A percentile compares a stretch with the other conserved stretches of the same genome.
These are phyloP conservation scores for Rhipidura dahli DNA, from an alignment of 2,113 vertebrate species.

Conservation along the genomic window DNA sequence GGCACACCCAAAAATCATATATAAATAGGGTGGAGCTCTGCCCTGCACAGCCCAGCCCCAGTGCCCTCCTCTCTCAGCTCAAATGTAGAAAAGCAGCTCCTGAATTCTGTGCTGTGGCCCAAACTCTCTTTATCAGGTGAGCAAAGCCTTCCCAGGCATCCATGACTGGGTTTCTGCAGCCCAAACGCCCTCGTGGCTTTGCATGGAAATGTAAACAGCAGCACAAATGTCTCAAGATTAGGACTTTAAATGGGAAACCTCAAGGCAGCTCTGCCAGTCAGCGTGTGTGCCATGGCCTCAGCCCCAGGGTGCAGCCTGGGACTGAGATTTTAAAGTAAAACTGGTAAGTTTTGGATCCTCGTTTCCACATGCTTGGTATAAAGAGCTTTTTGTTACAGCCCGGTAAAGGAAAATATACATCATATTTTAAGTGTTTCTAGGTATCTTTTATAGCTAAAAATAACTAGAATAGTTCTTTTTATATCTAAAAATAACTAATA, in stretches of 20 bases:
- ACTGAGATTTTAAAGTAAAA: not conserved
- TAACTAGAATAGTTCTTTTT: too few species aligned
- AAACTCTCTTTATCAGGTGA: not conserved
- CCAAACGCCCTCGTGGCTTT: not conserved
- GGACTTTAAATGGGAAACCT: not conserved
- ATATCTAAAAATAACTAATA: too few species aligned
- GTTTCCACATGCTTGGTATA: rapidly evolving
- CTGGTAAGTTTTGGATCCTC: not conserved
- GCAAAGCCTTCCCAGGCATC: not conserved
- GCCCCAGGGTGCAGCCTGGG: not conserved
- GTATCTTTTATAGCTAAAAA: not conserved
- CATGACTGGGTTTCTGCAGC: rapidly evolving
- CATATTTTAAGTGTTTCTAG: not conserved
- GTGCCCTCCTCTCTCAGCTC: not conserved
- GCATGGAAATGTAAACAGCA: not conserved
- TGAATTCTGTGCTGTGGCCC: not conserved
- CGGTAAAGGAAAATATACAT: not conserved
- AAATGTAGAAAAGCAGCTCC: not conserved
- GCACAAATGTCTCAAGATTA: not conserved
- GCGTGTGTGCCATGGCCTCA: not conserved
- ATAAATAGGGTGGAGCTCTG: not conserved
- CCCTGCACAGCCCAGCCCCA: not conserved
- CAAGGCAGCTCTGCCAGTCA: not conserved
- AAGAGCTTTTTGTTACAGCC: not conserved
- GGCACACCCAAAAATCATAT: not conserved